Base-by-base conservation (phyloP, 2,888 invertebrate genomes). In the Caenorhabditis sp. region DNA sequence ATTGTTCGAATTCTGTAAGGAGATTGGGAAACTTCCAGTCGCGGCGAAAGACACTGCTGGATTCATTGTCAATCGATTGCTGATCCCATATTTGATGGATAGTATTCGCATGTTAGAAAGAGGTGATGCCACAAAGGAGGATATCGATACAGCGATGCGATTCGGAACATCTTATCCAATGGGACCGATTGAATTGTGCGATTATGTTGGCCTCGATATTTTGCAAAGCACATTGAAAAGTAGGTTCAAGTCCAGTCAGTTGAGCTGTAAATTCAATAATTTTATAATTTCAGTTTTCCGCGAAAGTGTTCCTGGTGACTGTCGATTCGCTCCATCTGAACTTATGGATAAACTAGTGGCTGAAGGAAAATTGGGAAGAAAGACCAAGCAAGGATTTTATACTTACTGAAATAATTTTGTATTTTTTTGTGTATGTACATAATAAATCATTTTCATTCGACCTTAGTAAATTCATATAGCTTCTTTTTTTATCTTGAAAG, bases 1-100 rank as follows among this genome's bases (percentile, higher is more conserved):
- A 43, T 91, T 94, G 89, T 91, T 93, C 90, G 91, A 91, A 52
- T 94, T 93, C 92, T 94, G 94, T 67, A 92, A 93, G 89, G 89
- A 92, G 0, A 90, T 95, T 64, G 93, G 93, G 49, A 95, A 95
- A 90, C 92, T 92, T 21, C 93, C 93, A 82, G 93, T 95, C 82
- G 92, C 93, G 0, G 94, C 94, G 89, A 94, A 94, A 90, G 95
- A 95, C 88, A 94, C 94, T 0, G 94, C 94, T 27, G 95, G 95
- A 4, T 95, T 95, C 88, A 93, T 95, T 71, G 95, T 95, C 31
- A 95, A 95, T 89, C 90, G 95, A 31, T 90, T 95, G 54, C 90
- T 95, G 62, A 92, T 94, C 12, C 95, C 95, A 0, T 93, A 93
- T 84, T 90, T 93, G 79, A 91, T 92, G 82, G 95, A 95, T 88